These are phyloP conservation scores for Ganaspis sp. DNA, from an alignment of 1,140 invertebrate species.

Conservation along the genomic window DNA sequence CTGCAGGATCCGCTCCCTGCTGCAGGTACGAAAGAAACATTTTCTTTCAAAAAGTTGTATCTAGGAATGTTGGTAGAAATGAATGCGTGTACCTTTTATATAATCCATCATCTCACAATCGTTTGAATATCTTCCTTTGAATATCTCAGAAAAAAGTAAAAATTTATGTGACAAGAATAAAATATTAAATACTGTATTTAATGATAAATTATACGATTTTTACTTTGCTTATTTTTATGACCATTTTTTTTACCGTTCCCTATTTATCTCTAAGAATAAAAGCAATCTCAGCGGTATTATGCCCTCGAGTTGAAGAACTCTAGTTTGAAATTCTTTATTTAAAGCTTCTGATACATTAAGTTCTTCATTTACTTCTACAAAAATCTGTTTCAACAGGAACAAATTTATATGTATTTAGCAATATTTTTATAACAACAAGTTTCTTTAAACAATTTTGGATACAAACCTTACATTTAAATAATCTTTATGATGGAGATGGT, in stretches of 20 bases:
- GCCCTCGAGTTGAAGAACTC: conserved; percentile 85
- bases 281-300: conserved; percentile 86
- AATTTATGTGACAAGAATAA: no score
- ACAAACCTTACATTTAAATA: conserved; percentile 82
- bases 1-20: conserved; percentile 84
- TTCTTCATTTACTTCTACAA: conserved; percentile 63
- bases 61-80: conserved; percentile 85
- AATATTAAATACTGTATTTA: no score
- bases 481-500: conserved; percentile 76
- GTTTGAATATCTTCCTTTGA: conserved; percentile 84
- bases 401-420: no score
- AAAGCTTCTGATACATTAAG: conserved; percentile 76
- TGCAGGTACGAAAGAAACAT: conserved; percentile 85
- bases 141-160: conserved; percentile 76
- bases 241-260: conserved; percentile 81
- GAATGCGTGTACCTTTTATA: conserved; percentile 87
- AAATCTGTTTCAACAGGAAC: conserved; percentile 58
- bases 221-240: conserved; percentile 81
- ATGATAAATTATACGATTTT: neutral
- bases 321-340: conserved; percentile 78
- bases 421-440: neutral
- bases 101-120: conserved; percentile 81
- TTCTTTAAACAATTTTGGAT: no score
- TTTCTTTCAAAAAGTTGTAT: conserved; percentile 84
- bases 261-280: conserved; percentile 82